phyloP scores from a whole-genome alignment of 2,888 invertebrate species.

The Epirrita christyi region DNA sequence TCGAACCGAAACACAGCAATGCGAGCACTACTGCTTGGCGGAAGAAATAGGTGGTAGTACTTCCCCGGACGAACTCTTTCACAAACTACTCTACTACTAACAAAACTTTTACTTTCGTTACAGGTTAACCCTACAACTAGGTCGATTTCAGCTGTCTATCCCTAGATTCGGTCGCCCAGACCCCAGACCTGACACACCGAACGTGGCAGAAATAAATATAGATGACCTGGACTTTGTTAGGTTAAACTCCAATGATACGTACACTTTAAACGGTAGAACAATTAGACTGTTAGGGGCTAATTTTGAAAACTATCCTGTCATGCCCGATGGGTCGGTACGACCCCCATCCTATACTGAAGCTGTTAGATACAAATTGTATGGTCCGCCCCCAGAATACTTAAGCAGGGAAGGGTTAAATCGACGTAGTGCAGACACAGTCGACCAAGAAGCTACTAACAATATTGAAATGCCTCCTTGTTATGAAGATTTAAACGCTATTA shows the following conservation, averaged over 20 bases:
- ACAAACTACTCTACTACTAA: too few relatives aligned
- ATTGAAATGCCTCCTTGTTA: conserved; percentile 75
- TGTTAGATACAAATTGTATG: conserved; percentile 68
- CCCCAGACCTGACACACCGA: conserved; percentile 69
- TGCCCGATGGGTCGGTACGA: conserved; percentile 44
- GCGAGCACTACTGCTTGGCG: too few relatives aligned
- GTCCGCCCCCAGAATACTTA: conserved; percentile 76
- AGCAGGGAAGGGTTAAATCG: conserved; percentile 60
- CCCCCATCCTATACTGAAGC: conserved; percentile 76
- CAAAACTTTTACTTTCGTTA: not conserved
- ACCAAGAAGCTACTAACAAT: conserved; percentile 63
- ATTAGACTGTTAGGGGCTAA: conserved; percentile 71
- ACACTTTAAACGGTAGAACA: conserved; percentile 75
- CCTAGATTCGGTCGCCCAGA: conserved; percentile 59
- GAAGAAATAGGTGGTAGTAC: too few relatives aligned
- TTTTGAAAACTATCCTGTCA: conserved; percentile 66
- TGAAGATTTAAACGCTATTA: conserved; percentile 56
- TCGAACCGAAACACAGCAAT: too few relatives aligned
- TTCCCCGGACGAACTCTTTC: too few relatives aligned
- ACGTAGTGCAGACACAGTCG: conserved; percentile 42
- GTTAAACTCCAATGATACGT: conserved; percentile 66
- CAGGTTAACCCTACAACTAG: conserved; percentile 65
- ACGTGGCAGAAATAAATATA: conserved; percentile 67
- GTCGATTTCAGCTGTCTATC: conserved; percentile 65
- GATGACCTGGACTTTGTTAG: conserved; percentile 68